Percentiles rank a stretch among this genome's conserved stretches.
Conservation (phyloP, 2,113 vertebrate genomes). For the Pica pica region DNA sequence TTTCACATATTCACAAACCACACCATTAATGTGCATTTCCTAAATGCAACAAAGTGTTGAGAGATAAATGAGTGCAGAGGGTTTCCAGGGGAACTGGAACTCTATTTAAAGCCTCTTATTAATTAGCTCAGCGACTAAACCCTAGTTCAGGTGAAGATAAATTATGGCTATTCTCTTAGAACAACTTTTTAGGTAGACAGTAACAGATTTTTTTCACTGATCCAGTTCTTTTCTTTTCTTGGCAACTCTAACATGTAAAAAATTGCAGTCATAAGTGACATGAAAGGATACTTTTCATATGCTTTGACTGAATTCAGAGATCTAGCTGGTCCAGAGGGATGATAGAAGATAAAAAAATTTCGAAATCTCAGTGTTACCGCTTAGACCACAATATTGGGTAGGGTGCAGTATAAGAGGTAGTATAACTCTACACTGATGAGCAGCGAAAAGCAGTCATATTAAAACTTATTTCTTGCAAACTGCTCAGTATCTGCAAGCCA, state of each 20-base stretch:
- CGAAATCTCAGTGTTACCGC: neutral
- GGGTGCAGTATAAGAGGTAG: neutral
- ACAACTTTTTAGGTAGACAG: neutral
- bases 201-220: neutral
- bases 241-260: neutral
- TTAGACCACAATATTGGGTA: neutral
- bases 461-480: neutral
- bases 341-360: neutral
- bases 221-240: neutral
- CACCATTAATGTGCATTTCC: neutral
- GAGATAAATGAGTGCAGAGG: neutral
- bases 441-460: neutral
- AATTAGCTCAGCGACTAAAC: neutral
- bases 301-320: neutral
- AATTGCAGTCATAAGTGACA: neutral
- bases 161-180: neutral
- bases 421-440: neutral
- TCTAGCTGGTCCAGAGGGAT: neutral
- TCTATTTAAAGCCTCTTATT: neutral
- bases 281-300: neutral
- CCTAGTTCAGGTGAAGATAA: neutral
- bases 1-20: neutral
- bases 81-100: neutral
- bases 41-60: neutral
- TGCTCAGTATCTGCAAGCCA: neutral